Conservation (phyloP, 2,797 vertebrate genomes). For the Acipenser oxyrinchus region DNA sequence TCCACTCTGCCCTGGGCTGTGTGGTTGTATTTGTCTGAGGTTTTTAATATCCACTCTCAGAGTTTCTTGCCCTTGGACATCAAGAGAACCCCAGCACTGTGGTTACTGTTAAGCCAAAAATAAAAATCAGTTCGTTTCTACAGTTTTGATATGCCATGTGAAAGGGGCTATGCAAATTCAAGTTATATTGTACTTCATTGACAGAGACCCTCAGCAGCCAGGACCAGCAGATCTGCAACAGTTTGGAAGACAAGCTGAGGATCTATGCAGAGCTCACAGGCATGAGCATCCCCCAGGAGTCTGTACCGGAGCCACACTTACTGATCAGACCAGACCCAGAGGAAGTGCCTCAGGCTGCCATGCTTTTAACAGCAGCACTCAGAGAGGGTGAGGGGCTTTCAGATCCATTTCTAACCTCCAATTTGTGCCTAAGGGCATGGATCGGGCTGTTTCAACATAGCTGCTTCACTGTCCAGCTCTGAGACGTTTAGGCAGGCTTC, state of each 20-base stretch:
- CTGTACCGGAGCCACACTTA: slow-evolving; percentile 60
- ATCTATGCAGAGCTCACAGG: slow-evolving; percentile 67
- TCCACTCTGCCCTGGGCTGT: no score
- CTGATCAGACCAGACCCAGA: slow-evolving; percentile 69
- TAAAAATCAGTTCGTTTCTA: no score
- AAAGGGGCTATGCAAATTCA: no score
- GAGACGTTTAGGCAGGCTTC: no score
- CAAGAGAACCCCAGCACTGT: no score
- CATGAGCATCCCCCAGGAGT: slow-evolving; percentile 52
- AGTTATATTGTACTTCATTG: slow-evolving; percentile 16
- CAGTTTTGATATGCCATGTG: no score
- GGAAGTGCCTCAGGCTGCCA: slow-evolving; percentile 70
- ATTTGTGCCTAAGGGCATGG: background rate
- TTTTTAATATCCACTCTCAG: no score
- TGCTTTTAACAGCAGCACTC: slow-evolving; percentile 71
- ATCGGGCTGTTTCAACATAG: no score
- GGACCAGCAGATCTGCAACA: slow-evolving; percentile 83
- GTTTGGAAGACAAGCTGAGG: slow-evolving; percentile 82
- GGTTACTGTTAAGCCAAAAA: no score
- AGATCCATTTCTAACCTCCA: background rate
- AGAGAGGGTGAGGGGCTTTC: slow-evolving; percentile 66
- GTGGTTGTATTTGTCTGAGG: no score
- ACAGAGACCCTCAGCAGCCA: slow-evolving; percentile 74
- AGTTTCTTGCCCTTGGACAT: no score
- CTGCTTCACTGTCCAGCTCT: no score